Conservation (phyloP, 2,797 vertebrate genomes). For the Ptychadena robeensis region DNA sequence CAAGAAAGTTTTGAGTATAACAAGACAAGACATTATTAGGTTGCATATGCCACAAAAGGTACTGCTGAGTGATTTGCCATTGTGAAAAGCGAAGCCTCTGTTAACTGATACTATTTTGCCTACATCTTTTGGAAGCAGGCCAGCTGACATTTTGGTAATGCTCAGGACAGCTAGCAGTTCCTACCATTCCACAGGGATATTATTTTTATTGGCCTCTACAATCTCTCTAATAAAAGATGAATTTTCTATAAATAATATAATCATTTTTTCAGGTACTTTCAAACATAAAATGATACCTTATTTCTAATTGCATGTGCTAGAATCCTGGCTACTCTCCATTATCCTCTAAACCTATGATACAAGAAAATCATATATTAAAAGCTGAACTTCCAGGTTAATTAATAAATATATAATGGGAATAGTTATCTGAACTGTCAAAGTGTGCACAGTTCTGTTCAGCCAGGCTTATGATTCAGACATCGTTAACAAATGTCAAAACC, state of each 20-base stretch:
- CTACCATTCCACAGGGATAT: background rate
- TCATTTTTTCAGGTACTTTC: background rate
- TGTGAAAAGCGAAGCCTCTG: conserved; percentile 38
- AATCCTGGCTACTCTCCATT: too few species aligned
- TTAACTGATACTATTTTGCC: conserved; percentile 42
- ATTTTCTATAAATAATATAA: background rate
- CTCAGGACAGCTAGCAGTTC: conserved; percentile 19
- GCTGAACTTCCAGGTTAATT: too few species aligned
- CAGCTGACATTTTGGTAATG: conserved; percentile 20
- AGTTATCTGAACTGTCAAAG: too few species aligned
- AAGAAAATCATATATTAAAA: too few species aligned
- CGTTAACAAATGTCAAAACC: too few species aligned
- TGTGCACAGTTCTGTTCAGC: too few species aligned
- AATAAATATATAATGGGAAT: too few species aligned
- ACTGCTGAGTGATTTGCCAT: conserved; percentile 32
- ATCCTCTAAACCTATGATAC: too few species aligned
- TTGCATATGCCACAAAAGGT: conserved; percentile 43
- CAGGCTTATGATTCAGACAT: too few species aligned
- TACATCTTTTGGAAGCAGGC: conserved; percentile 30
- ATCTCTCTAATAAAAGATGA: background rate
- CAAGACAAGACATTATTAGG: conserved; percentile 38
- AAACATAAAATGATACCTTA: background rate
- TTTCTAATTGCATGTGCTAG: background rate
- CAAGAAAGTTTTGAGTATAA: conserved; percentile 38
- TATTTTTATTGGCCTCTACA: background rate